Evolutionary conservation across 2,113 vertebrate genomes (phyloP), one percentile per base, ranked within the genome.

Genomic region (Hippolais icterina): DNA sequence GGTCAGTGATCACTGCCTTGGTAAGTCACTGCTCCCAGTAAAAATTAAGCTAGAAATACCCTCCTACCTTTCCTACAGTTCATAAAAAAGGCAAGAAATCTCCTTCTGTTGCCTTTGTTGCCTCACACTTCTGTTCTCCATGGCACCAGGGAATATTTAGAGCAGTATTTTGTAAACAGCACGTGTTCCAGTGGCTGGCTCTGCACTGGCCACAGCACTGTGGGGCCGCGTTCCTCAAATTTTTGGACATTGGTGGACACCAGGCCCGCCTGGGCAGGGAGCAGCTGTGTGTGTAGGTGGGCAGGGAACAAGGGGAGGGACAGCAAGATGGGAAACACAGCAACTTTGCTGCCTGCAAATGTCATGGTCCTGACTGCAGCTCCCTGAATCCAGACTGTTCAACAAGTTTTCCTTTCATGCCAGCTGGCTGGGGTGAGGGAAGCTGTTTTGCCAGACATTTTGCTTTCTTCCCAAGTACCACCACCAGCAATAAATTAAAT

Each of bases 231-330:
- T 89, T 89, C 84, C 56, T 87, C 29, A 47, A 8, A 87, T 46
- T 87, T 63, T 57, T 76, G 87, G 74, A 59, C 12, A 2, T 1
- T 1, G 8, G n/a, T 12, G 71, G 70, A 78, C 41, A 79, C 18
- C 89, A 83, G 66, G 24, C 33, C 75, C 0, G 19, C 33, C 63
- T 4, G 1, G 76, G 79, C 70, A 76, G 71, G 82, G 90, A 96
- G 86, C 95, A 96, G 95, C 90, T 94, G 93, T 42, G 31, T 82
- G 74, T 72, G 94, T 90, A 93, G 75, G 92, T 94, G 94, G 94
- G 71, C 82, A 92, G 25, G 56, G 92, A 90, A 76, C 70, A 64
- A 66, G 53, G 47, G 68, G 46, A 77, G 52, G 60, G 42, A 76
- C 39, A n/a, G 19, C 28, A 42, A 78, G 33, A 87, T 17, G 49